These are phyloP conservation scores for Drosophila bifasciata DNA, from an alignment of 1,140 invertebrate species.

Conservation along the genomic window DNA sequence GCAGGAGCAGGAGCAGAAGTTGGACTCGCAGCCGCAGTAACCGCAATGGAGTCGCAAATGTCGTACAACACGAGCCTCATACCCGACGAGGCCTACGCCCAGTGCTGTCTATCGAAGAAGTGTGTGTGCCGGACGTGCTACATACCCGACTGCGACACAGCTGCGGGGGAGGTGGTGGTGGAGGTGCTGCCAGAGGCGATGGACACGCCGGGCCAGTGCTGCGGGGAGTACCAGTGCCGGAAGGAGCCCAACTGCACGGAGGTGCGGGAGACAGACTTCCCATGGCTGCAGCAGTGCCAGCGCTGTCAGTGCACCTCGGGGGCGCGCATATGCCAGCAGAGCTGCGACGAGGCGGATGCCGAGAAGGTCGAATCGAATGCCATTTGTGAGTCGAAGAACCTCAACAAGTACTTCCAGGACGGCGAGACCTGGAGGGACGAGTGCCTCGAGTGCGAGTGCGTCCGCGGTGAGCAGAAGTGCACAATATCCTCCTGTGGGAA, in stretches of 20 bases:
- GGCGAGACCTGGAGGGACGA: slow-evolving; percentile 71
- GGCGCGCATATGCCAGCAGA: slow-evolving; percentile 61
- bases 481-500: slow-evolving; percentile 61
- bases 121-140: slow-evolving; percentile 75
- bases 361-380: slow-evolving; percentile 33
- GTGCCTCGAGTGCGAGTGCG: slow-evolving; percentile 73
- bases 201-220: slow-evolving; percentile 72
- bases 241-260: slow-evolving; percentile 69
- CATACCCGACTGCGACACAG: slow-evolving; percentile 62
- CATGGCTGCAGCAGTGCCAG: slow-evolving; percentile 69
- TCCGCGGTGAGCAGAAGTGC: slow-evolving; percentile 69
- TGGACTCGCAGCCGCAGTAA: no score
- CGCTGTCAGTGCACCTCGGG: slow-evolving; percentile 68
- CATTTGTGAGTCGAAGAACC: slow-evolving; percentile 69
- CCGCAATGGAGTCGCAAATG: slow-evolving; percentile 1
- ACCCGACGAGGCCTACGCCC: slow-evolving; percentile 51
- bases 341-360: slow-evolving; percentile 60
- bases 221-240: slow-evolving; percentile 67
- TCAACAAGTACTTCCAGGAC: slow-evolving; percentile 63
- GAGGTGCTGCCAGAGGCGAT: slow-evolving; percentile 64
- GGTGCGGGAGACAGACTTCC: slow-evolving; percentile 56
- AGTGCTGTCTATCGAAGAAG: slow-evolving; percentile 71
- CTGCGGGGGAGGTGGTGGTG: slow-evolving; percentile 53
- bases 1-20: neutral
- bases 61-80: slow-evolving; percentile 41